Base-by-base conservation (phyloP, 2,888 invertebrate genomes). In the Yponomeuta plumbellus region DNA sequence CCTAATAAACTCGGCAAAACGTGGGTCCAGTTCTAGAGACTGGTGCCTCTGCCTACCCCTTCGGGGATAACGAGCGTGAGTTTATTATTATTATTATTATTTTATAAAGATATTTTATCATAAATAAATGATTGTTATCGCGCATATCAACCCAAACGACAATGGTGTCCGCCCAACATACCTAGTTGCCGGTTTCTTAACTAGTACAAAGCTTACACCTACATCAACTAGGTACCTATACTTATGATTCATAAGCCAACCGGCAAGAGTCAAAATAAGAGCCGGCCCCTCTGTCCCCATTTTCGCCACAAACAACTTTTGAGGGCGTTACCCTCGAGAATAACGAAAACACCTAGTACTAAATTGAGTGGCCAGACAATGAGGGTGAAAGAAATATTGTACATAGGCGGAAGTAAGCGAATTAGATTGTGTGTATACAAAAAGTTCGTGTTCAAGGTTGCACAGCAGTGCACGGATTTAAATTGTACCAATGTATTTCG, bases 261-360 rank as follows among this genome's bases (percentile, higher is more conserved):
- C 40, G 40, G 13, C 63, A 34, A 34, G 34, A 44, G 82, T 83
- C 81, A 84, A 88, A 88, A 85, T 87, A 84, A 88, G 85, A 86
- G 84, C 85, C 83, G 86, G 86, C 86, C 84, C 84, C 80, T 69
- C 81, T 84, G 89, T 85, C 88, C 90, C 79, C 88, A 89, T 89
- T 91, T 91, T 91, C 89, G 85, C 89, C 83, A 83, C 88, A 88
- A 90, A 88, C 90, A 89, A 88, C 89, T 88, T 86, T 74, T 73
- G 86, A 87, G 90, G 88, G 86, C 90, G 87, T 84, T 87, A 85
- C 84, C 88, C 90, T 84, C 76, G 84, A 84, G 77, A 78, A 79
- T 76, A 75, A 81, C 78, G 79, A 80, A 84, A 85, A 80, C 84
- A 85, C 78, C 84, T 88, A 86, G 81, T 83, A 22, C 20, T 72